Percentiles rank a stretch among this genome's conserved stretches.
phyloP scores from a whole-genome alignment of 2,888 invertebrate species.

The Ophioninae sp. region DNA sequence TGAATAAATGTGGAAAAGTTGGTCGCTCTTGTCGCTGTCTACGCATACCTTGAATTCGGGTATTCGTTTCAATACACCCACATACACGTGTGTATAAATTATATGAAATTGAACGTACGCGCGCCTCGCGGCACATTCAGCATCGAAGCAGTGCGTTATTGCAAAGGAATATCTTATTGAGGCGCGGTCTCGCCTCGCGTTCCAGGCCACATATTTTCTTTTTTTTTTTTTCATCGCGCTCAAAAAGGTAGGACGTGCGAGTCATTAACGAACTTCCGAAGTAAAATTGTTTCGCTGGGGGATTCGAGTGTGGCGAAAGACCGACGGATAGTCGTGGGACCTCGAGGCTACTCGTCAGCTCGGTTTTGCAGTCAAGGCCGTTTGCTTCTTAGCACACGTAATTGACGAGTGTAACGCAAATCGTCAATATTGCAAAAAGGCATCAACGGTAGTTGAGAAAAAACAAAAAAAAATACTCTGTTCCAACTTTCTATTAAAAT shows the following conservation, averaged over 20 bases:
- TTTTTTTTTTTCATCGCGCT: constrained; percentile 62
- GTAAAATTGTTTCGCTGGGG: constrained; percentile 10
- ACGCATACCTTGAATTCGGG: not conserved
- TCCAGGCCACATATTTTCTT: constrained; percentile 56
- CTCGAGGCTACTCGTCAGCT: not conserved
- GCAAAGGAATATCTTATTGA: constrained; percentile 49
- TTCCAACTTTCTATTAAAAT: not conserved
- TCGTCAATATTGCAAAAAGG: constrained; percentile 4
- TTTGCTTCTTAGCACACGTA: not conserved
- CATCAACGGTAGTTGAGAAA: not conserved
- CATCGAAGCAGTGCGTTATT: not conserved
- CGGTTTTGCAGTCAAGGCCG: not conserved
- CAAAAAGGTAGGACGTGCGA: constrained; percentile 13
- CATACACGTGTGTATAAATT: not conserved
- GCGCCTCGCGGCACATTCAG: not conserved
- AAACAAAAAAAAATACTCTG: not conserved
- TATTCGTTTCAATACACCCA: constrained; percentile 9
- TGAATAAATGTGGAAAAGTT: constrained; percentile 21
- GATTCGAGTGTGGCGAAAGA: not conserved
- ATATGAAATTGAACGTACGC: not conserved
- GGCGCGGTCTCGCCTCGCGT: constrained; percentile 59
- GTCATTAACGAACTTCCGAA: constrained; percentile 29
- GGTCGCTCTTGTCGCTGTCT: constrained; percentile 1
- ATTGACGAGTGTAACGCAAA: not conserved
- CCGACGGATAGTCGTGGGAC: not conserved